These are phyloP conservation scores for Drosophila kanapiae DNA, from an alignment of 1,140 invertebrate species.

Conservation along the genomic window DNA sequence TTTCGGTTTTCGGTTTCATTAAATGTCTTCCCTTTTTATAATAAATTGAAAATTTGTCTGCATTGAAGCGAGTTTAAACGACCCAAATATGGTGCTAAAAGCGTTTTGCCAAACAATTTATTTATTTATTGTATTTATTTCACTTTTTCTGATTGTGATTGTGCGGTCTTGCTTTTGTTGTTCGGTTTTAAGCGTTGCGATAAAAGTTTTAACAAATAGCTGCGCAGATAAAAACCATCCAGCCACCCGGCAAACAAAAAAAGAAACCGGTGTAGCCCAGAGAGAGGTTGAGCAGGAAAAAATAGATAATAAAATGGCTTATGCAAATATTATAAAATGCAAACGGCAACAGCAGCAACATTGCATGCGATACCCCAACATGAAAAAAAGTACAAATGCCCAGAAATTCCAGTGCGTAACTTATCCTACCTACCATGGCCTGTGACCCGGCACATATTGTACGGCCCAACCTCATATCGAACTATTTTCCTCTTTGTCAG, in stretches of 20 bases:
- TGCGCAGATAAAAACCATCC: constrained; percentile 65
- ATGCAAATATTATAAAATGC: constrained; percentile 71
- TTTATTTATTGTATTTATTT: constrained; percentile 64
- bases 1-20: constrained; percentile 30
- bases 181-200: constrained; percentile 72
- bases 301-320: constrained; percentile 80
- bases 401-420: constrained; percentile 56
- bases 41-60: constrained; percentile 8
- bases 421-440: constrained; percentile 32
- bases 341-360: constrained; percentile 38
- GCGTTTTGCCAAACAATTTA: constrained; percentile 67
- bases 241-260: constrained; percentile 29
- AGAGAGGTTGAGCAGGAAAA: constrained; percentile 28
- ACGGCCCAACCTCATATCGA: constrained; percentile 12
- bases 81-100: constrained; percentile 69
- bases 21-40: constrained; percentile 11
- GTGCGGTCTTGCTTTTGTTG: constrained; percentile 35
- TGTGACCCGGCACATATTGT: constrained; percentile 37
- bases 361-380: constrained; percentile 20
- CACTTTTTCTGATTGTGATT: constrained; percentile 46
- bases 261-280: constrained; percentile 2
- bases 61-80: constrained; percentile 21
- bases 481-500: constrained; percentile 11
- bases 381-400: background rate
- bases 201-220: constrained; percentile 83